A percentile compares a stretch with the other conserved stretches of the same genome.
Evolutionary conservation across 37 sponge, comb jelly and placozoan species (phyloP).

Genomic region (Crambe crambe): DNA sequence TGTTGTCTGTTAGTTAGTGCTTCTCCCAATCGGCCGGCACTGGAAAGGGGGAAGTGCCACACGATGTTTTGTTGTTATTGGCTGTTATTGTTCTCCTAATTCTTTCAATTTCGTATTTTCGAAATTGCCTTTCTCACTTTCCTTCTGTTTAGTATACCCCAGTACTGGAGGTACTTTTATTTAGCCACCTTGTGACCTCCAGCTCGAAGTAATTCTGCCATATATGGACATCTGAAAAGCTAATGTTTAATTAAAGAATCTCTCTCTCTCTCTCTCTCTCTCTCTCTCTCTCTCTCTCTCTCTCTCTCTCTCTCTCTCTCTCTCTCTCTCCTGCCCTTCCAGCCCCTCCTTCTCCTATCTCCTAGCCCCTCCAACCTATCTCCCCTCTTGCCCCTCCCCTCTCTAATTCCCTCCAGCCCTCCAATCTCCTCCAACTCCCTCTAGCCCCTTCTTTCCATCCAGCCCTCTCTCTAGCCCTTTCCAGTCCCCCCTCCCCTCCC

Average conservation of each 20-base stretch:
- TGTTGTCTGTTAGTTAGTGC: no score
- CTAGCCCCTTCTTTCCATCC: neutral
- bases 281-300: slow-evolving; percentile 35
- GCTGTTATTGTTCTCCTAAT: neutral
- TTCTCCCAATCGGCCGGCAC: no score
- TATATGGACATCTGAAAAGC: no score
- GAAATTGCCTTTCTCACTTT: neutral
- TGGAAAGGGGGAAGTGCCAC: neutral
- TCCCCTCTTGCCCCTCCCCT: neutral
- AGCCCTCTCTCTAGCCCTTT: neutral
- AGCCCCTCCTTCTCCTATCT: neutral
- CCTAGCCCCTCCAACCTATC: neutral
- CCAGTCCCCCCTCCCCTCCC: neutral
- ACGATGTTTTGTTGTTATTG: neutral
- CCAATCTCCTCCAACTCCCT: slow-evolving; percentile 1
- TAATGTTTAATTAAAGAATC: no score
- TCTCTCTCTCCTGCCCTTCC: slow-evolving; percentile 32
- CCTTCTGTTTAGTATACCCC: neutral
- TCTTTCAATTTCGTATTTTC: neutral
- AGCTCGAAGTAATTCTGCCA: no score
- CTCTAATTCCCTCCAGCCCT: neutral
- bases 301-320: slow-evolving; percentile 19
- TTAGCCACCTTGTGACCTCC: no score
- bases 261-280: slow-evolving; percentile 36
- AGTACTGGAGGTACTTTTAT: neutral